phyloP scores from a whole-genome alignment of 2,888 invertebrate species.

The Lochmaea crataegi region DNA sequence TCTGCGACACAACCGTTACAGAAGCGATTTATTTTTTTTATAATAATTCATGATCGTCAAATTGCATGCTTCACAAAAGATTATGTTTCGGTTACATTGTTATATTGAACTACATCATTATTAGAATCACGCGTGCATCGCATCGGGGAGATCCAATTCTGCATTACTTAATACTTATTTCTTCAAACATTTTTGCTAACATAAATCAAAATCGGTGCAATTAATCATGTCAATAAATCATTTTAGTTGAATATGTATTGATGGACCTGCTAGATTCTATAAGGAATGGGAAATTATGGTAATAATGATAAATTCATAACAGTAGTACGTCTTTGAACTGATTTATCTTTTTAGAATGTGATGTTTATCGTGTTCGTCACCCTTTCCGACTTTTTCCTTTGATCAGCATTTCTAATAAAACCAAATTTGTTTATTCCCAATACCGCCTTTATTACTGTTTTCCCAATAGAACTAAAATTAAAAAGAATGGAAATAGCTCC shows the following conservation, averaged over 20 bases:
- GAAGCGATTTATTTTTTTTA: background rate
- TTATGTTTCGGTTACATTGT: conserved; percentile 1
- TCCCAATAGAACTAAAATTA: too few relatives aligned
- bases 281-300: background rate
- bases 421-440: too few relatives aligned
- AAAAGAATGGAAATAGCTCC: too few relatives aligned
- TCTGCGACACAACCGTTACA: background rate
- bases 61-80: conserved; percentile 10
- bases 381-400: too few relatives aligned
- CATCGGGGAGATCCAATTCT: background rate
- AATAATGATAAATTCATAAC: background rate
- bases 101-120: background rate
- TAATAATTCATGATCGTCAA: background rate
- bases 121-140: background rate
- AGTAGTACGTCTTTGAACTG: background rate
- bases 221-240: background rate
- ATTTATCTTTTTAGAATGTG: too few relatives aligned
- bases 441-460: too few relatives aligned
- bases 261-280: background rate
- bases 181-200: too few relatives aligned
- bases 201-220: background rate
- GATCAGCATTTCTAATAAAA: too few relatives aligned
- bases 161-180: background rate
- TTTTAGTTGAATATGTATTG: background rate
- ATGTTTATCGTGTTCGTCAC: too few relatives aligned